A percentile compares a stretch with the other conserved stretches of the same genome.
Evolutionary conservation across 1,140 invertebrate species (phyloP).

Genomic region (Pseudoatta argentina): DNA sequence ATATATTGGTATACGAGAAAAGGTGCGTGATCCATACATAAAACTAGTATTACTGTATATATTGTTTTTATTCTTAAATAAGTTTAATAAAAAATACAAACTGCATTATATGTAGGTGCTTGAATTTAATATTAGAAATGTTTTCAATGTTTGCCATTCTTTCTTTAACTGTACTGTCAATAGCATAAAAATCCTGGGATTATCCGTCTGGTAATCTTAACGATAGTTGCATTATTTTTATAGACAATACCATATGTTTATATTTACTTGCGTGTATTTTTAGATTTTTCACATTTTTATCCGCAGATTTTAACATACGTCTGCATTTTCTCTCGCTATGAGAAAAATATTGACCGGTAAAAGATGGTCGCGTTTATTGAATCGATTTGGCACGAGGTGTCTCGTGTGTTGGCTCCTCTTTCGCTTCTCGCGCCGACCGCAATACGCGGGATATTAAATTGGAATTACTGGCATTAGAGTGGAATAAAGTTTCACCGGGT

Average conservation of each 20-base stretch:
- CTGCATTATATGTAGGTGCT: too few relatives aligned
- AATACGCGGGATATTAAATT: slow-evolving; percentile 54
- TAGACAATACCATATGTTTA: not conserved
- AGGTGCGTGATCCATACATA: too few relatives aligned
- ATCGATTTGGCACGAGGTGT: slow-evolving; percentile 46
- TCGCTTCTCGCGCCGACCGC: slow-evolving; percentile 41
- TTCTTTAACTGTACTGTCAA: too few relatives aligned
- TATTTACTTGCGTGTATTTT: not conserved
- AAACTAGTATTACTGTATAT: too few relatives aligned
- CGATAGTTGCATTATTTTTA: not conserved
- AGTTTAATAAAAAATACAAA: too few relatives aligned
- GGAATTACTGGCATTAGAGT: slow-evolving; percentile 47
- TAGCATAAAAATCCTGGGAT: too few relatives aligned
- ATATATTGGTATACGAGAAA: too few relatives aligned
- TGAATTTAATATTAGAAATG: too few relatives aligned
- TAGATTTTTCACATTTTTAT: not conserved
- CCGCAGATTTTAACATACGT: not conserved
- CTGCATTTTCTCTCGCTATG: not conserved
- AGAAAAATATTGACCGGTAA: not conserved
- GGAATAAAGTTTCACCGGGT: slow-evolving; percentile 43
- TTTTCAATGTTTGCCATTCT: too few relatives aligned
- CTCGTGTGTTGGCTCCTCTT: slow-evolving; percentile 24
- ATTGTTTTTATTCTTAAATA: too few relatives aligned
- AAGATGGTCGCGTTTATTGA: slow-evolving; percentile 19
- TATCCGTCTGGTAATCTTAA: too few relatives aligned